Base-by-base conservation (phyloP, 2,888 invertebrate genomes). In the Globia sparganii region DNA sequence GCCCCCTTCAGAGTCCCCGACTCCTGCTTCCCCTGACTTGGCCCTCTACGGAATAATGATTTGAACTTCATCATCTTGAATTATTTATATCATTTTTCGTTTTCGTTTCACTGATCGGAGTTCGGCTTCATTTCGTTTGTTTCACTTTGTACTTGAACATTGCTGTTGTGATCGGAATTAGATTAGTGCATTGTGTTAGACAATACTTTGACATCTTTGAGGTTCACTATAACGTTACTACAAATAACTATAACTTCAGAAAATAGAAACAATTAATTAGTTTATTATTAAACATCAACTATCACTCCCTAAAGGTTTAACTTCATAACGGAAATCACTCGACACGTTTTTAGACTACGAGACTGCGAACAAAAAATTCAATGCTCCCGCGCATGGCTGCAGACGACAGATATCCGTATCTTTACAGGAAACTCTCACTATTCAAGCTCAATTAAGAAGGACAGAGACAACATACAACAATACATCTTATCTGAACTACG, bases 21-120 rank as follows among this genome's bases (percentile, higher is more conserved):
- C 93, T 97, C 94, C 93, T 96, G 96, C 91, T 97, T 96, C 89
- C 96, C 96, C 90, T 96, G 97, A 92, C 97, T 97, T 94, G 98
- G 98, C 92, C 98, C 98, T 98, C 98, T 98, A 97, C 98, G 98
- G 97, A 98, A 98, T 95, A 98, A 97, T 93, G 98, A 98, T 97
- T 98, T 98, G 97, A 98, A 98, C 97, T 98, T 98, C 97, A 98
- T 98, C 98, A 98, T 98, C 97, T 97, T 98, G 96, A 92, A 91
- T 91, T 81, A 86, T 79, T 84, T 91, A 91, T 91, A 84, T 80
- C 92, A 90, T 89, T 74, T 87, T 90, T 95, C 93, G 94, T 94
- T 93, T 91, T 94, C 93, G 95, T 94, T 90, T 94, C 94, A 95
- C 94, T 94, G 93, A 92, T 95, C 94, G 94, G 92, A 86, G 89